Percentiles rank a stretch among this genome's conserved stretches.
These are phyloP conservation scores for Bos taurus DNA, from an alignment of 2,113 vertebrate species.

Conservation along the genomic window DNA sequence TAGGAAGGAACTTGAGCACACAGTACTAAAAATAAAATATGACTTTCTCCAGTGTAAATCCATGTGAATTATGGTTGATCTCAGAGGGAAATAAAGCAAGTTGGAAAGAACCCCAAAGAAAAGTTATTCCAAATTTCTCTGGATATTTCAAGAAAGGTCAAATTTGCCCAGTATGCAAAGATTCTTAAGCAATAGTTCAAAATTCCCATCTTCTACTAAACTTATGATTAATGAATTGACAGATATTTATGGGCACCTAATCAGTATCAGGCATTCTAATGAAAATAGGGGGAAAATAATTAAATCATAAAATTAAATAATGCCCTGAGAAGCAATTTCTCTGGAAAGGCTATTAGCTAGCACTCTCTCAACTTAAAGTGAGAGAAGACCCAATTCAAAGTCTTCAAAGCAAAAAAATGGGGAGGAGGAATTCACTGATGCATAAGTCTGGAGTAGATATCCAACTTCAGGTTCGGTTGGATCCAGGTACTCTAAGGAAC, in stretches of 20 bases:
- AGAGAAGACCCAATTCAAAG: not conserved
- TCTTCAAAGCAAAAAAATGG: not conserved
- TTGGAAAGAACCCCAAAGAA: conserved; percentile 24
- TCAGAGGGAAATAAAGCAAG: conserved; percentile 32
- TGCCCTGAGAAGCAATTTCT: not conserved
- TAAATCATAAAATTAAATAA: not conserved
- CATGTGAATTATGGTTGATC: conserved; percentile 13
- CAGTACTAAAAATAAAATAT: conserved; percentile 46
- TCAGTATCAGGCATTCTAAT: not conserved
- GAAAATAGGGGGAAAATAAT: not conserved
- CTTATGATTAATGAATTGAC: not conserved
- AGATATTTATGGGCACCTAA: not conserved
- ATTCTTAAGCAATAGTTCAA: conserved; percentile 5
- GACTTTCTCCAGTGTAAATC: conserved; percentile 10
- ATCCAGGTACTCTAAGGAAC: not conserved
- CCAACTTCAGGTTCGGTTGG: not conserved
- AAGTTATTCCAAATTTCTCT: conserved; percentile 19
- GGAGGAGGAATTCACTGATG: not conserved
- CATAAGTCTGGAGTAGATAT: not conserved
- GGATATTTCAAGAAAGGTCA: conserved; percentile 8
- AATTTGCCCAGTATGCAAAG: not conserved
- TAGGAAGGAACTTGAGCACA: not conserved
- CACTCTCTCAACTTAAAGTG: not conserved
- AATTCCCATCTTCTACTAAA: not conserved
- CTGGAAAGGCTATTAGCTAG: not conserved